These are phyloP conservation scores for Propithecus coquereli DNA, from an alignment of 2,113 vertebrate species.

Conservation along the genomic window DNA sequence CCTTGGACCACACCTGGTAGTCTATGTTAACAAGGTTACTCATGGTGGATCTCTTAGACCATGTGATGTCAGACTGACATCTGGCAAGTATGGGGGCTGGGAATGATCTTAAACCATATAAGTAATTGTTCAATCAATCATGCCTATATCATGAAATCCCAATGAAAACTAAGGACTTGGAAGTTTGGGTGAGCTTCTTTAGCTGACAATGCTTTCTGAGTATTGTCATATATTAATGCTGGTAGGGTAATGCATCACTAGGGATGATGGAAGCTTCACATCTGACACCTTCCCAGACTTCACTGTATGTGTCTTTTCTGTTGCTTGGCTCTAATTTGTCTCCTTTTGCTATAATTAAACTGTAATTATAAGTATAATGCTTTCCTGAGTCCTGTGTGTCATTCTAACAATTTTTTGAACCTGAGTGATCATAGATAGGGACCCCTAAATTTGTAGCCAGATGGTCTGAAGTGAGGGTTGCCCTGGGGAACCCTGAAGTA, in stretches of 20 bases:
- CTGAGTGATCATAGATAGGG: background rate
- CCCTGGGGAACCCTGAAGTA: background rate
- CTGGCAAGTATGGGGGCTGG: background rate
- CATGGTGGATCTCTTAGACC: background rate
- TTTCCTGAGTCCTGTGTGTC: background rate
- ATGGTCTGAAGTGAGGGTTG: background rate
- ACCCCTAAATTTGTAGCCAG: background rate
- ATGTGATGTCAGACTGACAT: background rate
- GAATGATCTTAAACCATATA: background rate
- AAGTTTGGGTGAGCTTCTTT: background rate
- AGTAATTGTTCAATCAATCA: background rate
- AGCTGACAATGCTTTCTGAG: background rate
- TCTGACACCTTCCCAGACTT: background rate
- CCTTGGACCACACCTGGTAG: background rate
- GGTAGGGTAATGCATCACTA: background rate
- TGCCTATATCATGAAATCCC: background rate
- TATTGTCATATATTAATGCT: background rate
- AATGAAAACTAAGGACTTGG: background rate
- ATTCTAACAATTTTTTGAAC: background rate
- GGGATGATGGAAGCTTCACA: background rate
- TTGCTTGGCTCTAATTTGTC: background rate
- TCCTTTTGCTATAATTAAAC: background rate
- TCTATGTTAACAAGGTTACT: background rate
- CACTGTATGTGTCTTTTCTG: background rate
- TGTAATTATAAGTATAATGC: background rate